phyloP scores from a whole-genome alignment of 1,140 invertebrate species.

The Elymnias hypermnestra region DNA sequence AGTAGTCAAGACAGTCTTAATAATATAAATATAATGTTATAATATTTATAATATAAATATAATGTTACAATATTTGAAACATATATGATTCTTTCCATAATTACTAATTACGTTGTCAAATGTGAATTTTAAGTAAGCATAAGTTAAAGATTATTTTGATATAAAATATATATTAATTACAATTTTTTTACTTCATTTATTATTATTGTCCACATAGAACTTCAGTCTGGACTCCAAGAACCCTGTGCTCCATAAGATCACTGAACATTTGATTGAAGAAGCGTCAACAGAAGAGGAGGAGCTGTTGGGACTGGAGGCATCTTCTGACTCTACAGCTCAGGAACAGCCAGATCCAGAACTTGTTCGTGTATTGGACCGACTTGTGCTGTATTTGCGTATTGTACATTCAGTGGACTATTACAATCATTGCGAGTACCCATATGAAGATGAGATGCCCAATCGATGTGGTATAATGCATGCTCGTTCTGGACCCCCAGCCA shows the following conservation, averaged over 20 bases:
- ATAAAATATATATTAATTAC: too few relatives aligned
- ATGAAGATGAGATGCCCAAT: conserved; percentile 99
- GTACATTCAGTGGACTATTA: conserved; percentile 99
- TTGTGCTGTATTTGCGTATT: conserved; percentile 95
- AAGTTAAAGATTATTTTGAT: too few relatives aligned
- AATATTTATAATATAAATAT: too few relatives aligned
- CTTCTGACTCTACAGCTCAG: conserved; percentile 76
- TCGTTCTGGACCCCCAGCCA: conserved; percentile 88
- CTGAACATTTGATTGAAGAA: conserved; percentile 98
- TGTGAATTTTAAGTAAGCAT: too few relatives aligned
- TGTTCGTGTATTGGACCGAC: conserved; percentile 81
- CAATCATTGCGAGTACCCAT: conserved; percentile 98
- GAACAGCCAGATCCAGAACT: conserved; percentile 74
- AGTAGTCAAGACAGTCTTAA: too few relatives aligned
- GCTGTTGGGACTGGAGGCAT: conserved; percentile 85
- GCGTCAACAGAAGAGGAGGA: conserved; percentile 99
- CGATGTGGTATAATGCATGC: conserved; percentile 99
- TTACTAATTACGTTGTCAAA: too few relatives aligned
- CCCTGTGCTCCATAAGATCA: conserved; percentile 97
- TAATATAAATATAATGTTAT: too few relatives aligned
- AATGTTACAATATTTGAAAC: too few relatives aligned
- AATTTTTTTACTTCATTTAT: too few relatives aligned
- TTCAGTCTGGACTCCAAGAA: conserved; percentile 94
- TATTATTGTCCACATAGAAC: too few relatives aligned
- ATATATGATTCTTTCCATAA: too few relatives aligned